phyloP scores from a whole-genome alignment of 2,888 invertebrate species.

The Eupeodes luniger region DNA sequence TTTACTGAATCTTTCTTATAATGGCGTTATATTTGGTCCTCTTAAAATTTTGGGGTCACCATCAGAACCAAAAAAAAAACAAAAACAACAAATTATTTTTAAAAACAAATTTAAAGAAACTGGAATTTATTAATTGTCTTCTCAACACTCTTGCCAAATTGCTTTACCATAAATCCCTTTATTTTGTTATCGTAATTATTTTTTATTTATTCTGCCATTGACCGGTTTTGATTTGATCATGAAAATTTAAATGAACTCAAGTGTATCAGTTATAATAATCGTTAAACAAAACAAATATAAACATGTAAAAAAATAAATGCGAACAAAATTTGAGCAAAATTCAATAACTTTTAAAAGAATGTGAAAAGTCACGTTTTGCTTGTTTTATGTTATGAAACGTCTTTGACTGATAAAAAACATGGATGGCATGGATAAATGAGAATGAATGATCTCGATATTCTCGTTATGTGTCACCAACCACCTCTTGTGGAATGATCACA shows the following conservation, averaged over 20 bases:
- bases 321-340: not conserved
- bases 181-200: constrained; percentile 12
- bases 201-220: constrained; percentile 11
- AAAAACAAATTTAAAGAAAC: not conserved
- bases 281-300: constrained; percentile 24
- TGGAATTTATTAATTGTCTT: constrained; percentile 27
- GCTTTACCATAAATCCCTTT: constrained; percentile 19
- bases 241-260: constrained; percentile 12
- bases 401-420: not conserved
- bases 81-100: too few species aligned
- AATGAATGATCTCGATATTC: too few species aligned
- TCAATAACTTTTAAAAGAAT: constrained; percentile 7
- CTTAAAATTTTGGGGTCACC: not conserved
- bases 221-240: constrained; percentile 5
- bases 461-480: too few species aligned
- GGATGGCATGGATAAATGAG: not conserved
- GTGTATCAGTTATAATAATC: constrained; percentile 19
- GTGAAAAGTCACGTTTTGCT: constrained; percentile 25
- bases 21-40: too few species aligned
- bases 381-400: constrained; percentile 16
- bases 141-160: constrained; percentile 5
- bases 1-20: not conserved
- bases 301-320: constrained; percentile 6
- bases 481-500: too few species aligned
- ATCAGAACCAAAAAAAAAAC: not conserved